These are phyloP conservation scores for Heterotilapia buettikoferi DNA, from an alignment of 2,113 vertebrate genomes.

Conservation along the genomic window DNA sequence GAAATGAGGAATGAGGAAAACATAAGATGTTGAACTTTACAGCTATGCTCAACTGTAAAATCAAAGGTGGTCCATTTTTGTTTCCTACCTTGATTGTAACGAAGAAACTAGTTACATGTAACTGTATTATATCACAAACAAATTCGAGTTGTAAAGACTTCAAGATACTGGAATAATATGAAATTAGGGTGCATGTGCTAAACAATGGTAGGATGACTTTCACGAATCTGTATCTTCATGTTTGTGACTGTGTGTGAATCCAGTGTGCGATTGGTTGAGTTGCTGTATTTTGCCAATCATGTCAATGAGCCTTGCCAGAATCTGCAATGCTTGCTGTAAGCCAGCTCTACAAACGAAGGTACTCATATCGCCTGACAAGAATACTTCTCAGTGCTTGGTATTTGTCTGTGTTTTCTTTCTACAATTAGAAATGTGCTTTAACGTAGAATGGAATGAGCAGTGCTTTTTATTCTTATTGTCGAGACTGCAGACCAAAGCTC, in stretches of 20 bases:
- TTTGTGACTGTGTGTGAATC: neutral
- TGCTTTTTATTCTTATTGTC: neutral
- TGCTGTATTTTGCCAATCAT: neutral
- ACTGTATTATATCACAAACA: neutral
- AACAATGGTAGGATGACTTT: neutral
- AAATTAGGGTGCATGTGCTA: neutral
- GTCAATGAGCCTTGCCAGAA: neutral
- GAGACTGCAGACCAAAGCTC: neutral
- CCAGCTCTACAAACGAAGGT: neutral
- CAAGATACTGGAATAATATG: neutral
- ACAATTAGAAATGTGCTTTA: neutral
- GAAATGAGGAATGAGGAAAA: neutral
- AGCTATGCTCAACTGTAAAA: neutral
- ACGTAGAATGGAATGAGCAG: neutral
- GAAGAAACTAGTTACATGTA: neutral
- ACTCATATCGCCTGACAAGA: neutral
- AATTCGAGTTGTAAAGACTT: neutral
- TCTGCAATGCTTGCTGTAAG: neutral
- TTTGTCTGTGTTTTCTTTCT: neutral
- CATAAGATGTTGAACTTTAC: neutral
- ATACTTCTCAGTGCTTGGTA: neutral
- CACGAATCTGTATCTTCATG: neutral
- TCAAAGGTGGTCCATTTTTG: neutral
- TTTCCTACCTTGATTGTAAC: neutral
- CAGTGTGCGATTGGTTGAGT: too few species aligned